Base-by-base conservation (phyloP, 2,113 vertebrate genomes). In the Canis aureus region DNA sequence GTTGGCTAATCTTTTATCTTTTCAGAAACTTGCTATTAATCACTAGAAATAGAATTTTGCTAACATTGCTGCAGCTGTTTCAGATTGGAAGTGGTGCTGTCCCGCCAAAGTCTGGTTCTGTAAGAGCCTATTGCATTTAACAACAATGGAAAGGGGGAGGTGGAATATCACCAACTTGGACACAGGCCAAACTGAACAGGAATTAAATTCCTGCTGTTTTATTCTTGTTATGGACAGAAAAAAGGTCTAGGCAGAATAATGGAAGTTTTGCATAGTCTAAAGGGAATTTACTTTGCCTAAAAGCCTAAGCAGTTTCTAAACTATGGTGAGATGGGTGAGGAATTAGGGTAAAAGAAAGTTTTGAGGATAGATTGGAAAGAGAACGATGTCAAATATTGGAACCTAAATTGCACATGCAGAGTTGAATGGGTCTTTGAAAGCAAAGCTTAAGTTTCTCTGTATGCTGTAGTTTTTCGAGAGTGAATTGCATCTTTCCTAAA, bases 401-500 rank as follows among this genome's bases (percentile, higher is more conserved):
- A 67, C 38, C 29, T 94, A 69, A 92, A 71, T 97, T 92, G 25
- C 69, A 76, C 71, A 23, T 71, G 62, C 20, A 89, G 64, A 83
- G 66, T 93, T 92, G 85, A 95, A 92, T 90, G 49, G 62, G 15
- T 51, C 43, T 96, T 89, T 94, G 55, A 73, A 96, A 94, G n/a
- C 60, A 81, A 82, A 85, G 38, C 81, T 95, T 95, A 91, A 43
- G 8, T 94, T 95, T 96, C 51, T 71, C 32, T 81, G 23, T 96
- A 49, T 74, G 60, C 84, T 82, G 82, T 81, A 89, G 60, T 66
- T 96, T 89, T 97, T 96, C 32, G 29, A 78, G 74, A 96, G 53
- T 96, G 94, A 97, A 96, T 78, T 90, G 53, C 49, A 89, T 94
- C 78, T 98, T 97, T 95, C 73, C 78, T 92, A 84, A 97, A 96